phyloP scores from a whole-genome alignment of 2,113 vertebrate genomes.

The Megaceryle maxima region DNA sequence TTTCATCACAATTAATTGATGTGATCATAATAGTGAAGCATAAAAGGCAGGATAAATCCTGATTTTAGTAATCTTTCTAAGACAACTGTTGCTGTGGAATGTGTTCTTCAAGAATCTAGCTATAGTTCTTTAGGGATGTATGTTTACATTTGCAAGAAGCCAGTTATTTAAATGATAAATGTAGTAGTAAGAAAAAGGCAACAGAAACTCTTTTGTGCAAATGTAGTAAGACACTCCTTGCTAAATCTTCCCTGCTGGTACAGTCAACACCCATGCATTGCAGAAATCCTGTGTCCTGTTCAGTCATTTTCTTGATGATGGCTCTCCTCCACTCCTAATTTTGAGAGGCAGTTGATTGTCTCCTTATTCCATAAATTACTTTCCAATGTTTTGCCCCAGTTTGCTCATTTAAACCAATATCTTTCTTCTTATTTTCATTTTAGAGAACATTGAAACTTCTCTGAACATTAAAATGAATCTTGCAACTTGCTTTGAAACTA shows the following conservation, averaged over 20 bases:
- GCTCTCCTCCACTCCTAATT: background rate
- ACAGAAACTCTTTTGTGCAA: rapidly evolving
- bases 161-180: background rate
- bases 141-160: background rate
- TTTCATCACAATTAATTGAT: background rate
- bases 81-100: background rate
- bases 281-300: background rate
- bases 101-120: background rate
- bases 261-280: background rate
- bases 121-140: background rate
- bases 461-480: background rate
- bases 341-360: background rate
- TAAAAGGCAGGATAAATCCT: background rate
- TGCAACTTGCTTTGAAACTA: background rate
- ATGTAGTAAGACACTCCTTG: background rate
- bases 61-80: background rate
- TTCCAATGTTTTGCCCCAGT: background rate
- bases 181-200: background rate
- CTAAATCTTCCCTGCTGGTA: background rate
- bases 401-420: background rate
- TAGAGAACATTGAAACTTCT: rapidly evolving
- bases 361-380: background rate
- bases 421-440: background rate
- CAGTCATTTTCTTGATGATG: background rate
- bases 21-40: background rate